Percentiles rank a stretch among this genome's conserved stretches.
These are phyloP conservation scores for Pseudoips prasinana DNA, from an alignment of 2,888 invertebrate genomes.

Conservation along the genomic window DNA sequence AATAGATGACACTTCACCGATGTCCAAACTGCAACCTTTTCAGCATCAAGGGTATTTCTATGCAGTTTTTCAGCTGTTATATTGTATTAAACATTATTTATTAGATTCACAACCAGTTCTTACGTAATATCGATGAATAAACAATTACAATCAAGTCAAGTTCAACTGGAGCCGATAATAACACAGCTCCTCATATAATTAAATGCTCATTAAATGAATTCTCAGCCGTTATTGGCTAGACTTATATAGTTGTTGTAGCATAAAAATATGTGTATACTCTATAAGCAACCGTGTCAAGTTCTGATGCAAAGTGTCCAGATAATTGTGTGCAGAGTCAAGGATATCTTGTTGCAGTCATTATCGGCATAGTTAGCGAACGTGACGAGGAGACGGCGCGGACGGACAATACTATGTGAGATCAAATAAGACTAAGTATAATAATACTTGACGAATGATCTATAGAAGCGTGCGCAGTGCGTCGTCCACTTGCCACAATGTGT, in stretches of 20 bases:
- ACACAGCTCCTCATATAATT: constrained; percentile 57
- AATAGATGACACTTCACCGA: too few relatives aligned
- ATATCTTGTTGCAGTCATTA: constrained; percentile 60
- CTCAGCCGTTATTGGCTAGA: constrained; percentile 38
- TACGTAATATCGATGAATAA: constrained; percentile 24
- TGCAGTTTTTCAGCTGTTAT: constrained; percentile 6
- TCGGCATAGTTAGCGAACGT: constrained; percentile 37
- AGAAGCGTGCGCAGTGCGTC: constrained; percentile 4
- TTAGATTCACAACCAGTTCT: constrained; percentile 5
- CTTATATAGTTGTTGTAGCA: constrained; percentile 36
- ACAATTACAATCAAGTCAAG: constrained; percentile 56
- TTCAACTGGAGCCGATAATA: constrained; percentile 64
- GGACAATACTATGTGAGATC: constrained; percentile 30
- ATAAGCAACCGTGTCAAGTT: constrained; percentile 62
- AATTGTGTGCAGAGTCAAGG: constrained; percentile 76
- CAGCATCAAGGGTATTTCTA: too few relatives aligned
- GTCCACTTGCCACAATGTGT: constrained; percentile 14
- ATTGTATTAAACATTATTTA: constrained; percentile 6
- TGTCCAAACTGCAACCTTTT: too few relatives aligned
- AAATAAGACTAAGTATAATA: constrained; percentile 25
- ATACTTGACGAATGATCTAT: constrained; percentile 15
- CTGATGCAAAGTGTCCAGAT: constrained; percentile 72
- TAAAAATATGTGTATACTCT: constrained; percentile 24
- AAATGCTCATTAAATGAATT: constrained; percentile 63
- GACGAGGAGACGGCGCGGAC: constrained; percentile 30